phyloP scores from a whole-genome alignment of 2,113 vertebrate genomes.

The Forbesichthys agassizii region DNA sequence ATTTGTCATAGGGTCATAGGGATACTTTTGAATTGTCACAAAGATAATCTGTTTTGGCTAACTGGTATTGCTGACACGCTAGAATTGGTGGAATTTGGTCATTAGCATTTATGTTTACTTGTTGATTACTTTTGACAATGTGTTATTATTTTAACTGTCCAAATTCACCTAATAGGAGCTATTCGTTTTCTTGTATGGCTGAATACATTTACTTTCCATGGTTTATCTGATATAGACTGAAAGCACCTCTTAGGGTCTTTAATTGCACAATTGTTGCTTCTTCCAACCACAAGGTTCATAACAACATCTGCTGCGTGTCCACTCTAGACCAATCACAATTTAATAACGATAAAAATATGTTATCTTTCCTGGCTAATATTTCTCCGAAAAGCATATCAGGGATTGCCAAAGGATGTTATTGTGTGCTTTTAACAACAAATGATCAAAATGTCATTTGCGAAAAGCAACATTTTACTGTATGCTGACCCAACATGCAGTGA shows the following conservation, averaged over 20 bases:
- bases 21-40: conserved; percentile 7
- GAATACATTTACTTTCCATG: conserved; percentile 25
- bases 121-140: conserved; percentile 20
- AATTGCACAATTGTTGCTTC: conserved; percentile 75
- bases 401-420: conserved; percentile 3
- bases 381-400: conserved; percentile 25
- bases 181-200: conserved; percentile 17
- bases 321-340: conserved; percentile 54
- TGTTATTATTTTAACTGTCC: conserved; percentile 14
- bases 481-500: too few relatives aligned
- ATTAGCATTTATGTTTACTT: conserved; percentile 18
- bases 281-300: conserved; percentile 40
- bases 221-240: conserved; percentile 34
- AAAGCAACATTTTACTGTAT: too few relatives aligned
- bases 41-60: conserved; percentile 1
- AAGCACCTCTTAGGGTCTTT: conserved; percentile 54
- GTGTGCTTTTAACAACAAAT: not conserved
- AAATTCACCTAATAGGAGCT: conserved; percentile 16
- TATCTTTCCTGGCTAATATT: conserved; percentile 54
- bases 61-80: conserved; percentile 29
- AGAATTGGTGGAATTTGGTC: conserved; percentile 3
- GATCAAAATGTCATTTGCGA: not conserved
- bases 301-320: conserved; percentile 73
- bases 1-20: too few relatives aligned
- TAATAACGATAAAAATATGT: conserved; percentile 61